Evolutionary conservation across 37 sponge, comb jelly and placozoan species (phyloP), one percentile per base, ranked within the genome.

Genomic region (Lycopodina hypogea): DNA sequence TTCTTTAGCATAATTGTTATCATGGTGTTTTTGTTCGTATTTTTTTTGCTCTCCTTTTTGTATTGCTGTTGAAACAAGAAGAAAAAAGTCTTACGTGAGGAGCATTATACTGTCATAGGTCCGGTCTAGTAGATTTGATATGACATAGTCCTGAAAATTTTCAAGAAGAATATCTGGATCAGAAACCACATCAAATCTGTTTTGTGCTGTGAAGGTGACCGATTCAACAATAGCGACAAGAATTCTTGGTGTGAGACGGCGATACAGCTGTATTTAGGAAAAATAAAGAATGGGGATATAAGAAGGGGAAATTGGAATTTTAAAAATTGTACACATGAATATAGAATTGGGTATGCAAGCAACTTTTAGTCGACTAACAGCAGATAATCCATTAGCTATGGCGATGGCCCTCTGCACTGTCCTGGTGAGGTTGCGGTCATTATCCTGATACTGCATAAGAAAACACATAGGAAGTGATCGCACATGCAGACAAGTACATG

Each of bases 1-100:
- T n/a, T n/a, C n/a, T n/a, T n/a, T n/a, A n/a, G n/a, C n/a, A n/a
- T n/a, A n/a, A n/a, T n/a, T n/a, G n/a, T n/a, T n/a, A n/a, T n/a
- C n/a, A n/a, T n/a, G n/a, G n/a, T n/a, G n/a, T n/a, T n/a, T n/a
- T n/a, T n/a, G n/a, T n/a, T n/a, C n/a, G n/a, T n/a, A n/a, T n/a
- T n/a, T n/a, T n/a, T n/a, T n/a, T n/a, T n/a, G n/a, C n/a, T n/a
- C n/a, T n/a, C n/a, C n/a, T n/a, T n/a, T n/a, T n/a, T n/a, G n/a
- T n/a, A n/a, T n/a, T n/a, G n/a, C n/a, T n/a, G n/a, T n/a, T n/a
- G n/a, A n/a, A n/a, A n/a, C n/a, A n/a, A n/a, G n/a, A n/a, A n/a
- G n/a, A n/a, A n/a, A n/a, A n/a, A n/a, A n/a, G 38, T 41, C 71
- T 40, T 65, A 88, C 89, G 89, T 88, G 45, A 88, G 9, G 28